phyloP scores from a whole-genome alignment of 2,888 invertebrate genomes.

The Nephrotoma appendiculata region DNA sequence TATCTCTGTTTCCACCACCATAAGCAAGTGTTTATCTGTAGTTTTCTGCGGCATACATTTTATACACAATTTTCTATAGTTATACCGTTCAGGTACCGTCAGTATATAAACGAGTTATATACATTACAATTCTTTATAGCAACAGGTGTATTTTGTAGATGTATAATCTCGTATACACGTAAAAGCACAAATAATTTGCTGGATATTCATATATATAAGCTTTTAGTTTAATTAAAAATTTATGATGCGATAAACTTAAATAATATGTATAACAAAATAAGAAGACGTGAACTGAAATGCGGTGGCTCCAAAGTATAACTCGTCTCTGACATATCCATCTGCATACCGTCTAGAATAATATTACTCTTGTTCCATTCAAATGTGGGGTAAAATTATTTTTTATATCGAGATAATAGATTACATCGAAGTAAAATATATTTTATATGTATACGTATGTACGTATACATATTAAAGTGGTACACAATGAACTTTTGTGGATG shows the following conservation, averaged over 20 bases:
- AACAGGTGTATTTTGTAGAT: not conserved
- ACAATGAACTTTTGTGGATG: not conserved
- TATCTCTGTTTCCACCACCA: no score
- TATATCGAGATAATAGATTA: not conserved
- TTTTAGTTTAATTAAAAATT: not conserved
- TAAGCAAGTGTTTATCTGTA: no score
- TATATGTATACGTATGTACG: no score
- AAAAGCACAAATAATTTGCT: not conserved
- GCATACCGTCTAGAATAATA: not conserved
- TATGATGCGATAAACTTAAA: not conserved
- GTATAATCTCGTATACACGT: not conserved
- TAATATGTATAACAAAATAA: not conserved
- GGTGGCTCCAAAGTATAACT: no score
- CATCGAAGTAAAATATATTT: not conserved
- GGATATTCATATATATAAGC: not conserved
- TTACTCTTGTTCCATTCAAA: not conserved
- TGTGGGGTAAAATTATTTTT: not conserved
- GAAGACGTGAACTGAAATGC: not conserved
- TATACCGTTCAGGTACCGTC: no score
- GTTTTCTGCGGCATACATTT: no score
- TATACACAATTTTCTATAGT: no score
- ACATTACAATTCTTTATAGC: not conserved
- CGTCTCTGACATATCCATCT: not conserved
- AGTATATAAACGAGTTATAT: no score
- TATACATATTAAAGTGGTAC: no score